Evolutionary conservation across 2,888 invertebrate genomes (phyloP).

Genomic region (Altica lythri): DNA sequence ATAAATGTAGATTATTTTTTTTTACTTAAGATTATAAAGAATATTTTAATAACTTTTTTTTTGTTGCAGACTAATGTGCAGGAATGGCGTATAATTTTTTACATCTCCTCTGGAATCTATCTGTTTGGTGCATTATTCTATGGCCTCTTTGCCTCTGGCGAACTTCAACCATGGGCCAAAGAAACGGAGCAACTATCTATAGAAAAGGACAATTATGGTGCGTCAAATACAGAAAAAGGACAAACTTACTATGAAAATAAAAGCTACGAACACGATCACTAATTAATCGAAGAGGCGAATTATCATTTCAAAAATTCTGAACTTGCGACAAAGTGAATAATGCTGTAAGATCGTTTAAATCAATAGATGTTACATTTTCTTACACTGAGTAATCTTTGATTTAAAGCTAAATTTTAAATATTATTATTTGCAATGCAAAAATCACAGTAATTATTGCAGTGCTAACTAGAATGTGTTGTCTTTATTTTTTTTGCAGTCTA

Average conservation of each 20-base stretch:
- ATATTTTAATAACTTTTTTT: no score
- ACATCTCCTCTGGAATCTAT: constrained; percentile 82
- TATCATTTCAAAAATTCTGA: background rate
- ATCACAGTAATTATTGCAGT: background rate
- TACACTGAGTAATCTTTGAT: no score
- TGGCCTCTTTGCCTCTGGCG: constrained; percentile 79
- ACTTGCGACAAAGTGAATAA: background rate
- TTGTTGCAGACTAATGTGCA: constrained; percentile 68
- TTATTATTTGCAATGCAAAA: background rate
- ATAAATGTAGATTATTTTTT: constrained; percentile 4
- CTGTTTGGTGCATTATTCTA: constrained; percentile 82
- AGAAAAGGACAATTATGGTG: constrained; percentile 2
- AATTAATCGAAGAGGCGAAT: no score
- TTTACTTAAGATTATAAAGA: no score
- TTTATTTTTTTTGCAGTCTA: no score
- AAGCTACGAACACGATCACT: constrained; percentile 18
- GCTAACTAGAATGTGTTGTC: no score
- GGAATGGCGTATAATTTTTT: constrained; percentile 88
- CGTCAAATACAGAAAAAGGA: background rate
- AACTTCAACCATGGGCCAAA: constrained; percentile 68
- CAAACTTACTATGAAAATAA: constrained; percentile 18
- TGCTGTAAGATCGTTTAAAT: background rate
- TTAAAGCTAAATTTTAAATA: no score
- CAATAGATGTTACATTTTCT: no score
- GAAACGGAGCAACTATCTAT: constrained; percentile 23